phyloP scores from a whole-genome alignment of 2,888 invertebrate genomes.

The Sympetrum striolatum region DNA sequence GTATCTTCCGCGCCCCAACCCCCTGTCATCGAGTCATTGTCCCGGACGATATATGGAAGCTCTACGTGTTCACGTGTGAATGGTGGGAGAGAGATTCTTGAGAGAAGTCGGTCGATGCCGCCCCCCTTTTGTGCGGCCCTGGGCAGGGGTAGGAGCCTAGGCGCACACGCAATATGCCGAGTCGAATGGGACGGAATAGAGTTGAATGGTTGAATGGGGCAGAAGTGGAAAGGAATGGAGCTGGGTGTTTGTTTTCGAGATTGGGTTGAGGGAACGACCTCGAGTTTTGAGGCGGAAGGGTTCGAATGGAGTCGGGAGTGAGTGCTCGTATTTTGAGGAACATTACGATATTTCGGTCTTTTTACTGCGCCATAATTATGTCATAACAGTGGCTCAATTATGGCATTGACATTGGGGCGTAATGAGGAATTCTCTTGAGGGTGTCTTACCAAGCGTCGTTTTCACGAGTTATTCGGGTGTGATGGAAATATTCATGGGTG shows the following conservation, averaged over 20 bases:
- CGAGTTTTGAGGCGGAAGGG: no score
- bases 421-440: no score
- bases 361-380: no score
- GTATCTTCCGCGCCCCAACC: not conserved
- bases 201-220: not conserved
- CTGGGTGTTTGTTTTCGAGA: not conserved
- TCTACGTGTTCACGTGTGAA: conserved; percentile 34
- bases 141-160: not conserved
- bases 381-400: no score
- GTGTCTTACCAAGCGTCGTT: no score
- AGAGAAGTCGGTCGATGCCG: not conserved
- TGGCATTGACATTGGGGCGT: no score
- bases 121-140: not conserved
- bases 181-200: not conserved
- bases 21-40: conserved; percentile 41
- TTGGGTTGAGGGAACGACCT: not conserved
- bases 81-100: not conserved
- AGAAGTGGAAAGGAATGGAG: not conserved
- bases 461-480: no score
- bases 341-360: no score
- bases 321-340: no score
- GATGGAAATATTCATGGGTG: no score
- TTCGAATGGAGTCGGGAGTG: no score
- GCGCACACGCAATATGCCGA: not conserved
- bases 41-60: conserved; percentile 38